Conservation (phyloP, 2,113 vertebrate genomes). For the Ailurus styani region DNA sequence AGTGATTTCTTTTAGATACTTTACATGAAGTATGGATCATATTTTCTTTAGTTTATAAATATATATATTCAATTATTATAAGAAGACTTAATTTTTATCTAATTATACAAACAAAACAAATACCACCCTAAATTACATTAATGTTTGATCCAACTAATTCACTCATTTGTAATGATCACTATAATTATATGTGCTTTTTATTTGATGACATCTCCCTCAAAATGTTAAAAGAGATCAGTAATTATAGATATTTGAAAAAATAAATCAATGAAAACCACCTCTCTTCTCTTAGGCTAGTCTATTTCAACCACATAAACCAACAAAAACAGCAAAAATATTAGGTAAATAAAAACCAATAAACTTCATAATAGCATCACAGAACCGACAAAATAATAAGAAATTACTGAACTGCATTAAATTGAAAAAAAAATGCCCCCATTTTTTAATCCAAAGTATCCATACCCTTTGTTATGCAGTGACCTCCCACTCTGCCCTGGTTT, state of each 20-base stretch:
- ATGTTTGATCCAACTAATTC: background rate
- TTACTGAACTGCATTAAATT: background rate
- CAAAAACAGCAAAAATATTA: background rate
- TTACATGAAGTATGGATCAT: background rate
- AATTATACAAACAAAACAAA: background rate
- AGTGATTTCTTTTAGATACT: background rate
- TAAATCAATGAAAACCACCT: background rate
- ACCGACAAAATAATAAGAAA: background rate
- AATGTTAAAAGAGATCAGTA: background rate
- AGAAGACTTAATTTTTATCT: background rate
- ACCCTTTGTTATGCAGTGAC: background rate
- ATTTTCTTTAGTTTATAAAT: background rate
- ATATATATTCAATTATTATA: background rate
- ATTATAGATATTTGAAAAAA: background rate
- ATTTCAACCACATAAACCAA: background rate
- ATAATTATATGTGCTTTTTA: background rate
- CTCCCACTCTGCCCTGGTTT: background rate
- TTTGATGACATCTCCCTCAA: background rate
- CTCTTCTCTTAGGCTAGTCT: background rate
- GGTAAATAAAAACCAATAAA: background rate
- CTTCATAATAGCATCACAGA: background rate
- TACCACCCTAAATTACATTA: background rate
- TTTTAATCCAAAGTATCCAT: background rate
- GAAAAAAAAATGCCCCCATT: background rate
- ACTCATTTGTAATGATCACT: background rate